phyloP scores from a whole-genome alignment of 2,113 vertebrate genomes.

The Heterotis niloticus region DNA sequence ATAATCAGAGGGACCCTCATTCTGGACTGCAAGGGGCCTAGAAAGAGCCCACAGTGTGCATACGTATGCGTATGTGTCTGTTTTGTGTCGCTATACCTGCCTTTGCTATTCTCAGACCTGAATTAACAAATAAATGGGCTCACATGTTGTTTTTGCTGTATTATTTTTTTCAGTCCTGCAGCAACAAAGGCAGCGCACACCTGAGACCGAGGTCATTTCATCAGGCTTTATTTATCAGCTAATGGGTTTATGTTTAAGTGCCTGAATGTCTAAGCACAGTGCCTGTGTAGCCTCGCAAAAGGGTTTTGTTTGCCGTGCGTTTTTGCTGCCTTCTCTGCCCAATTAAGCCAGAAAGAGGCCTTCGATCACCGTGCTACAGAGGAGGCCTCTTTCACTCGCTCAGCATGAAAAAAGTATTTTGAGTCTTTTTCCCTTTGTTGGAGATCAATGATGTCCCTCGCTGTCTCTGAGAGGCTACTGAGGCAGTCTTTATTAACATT shows the following conservation, averaged over 20 bases:
- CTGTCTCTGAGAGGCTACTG: neutral
- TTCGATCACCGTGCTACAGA: neutral
- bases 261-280: constrained; percentile 18
- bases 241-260: neutral
- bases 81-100: neutral
- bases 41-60: too few relatives aligned
- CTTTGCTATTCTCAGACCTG: too few relatives aligned
- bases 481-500: constrained; percentile 13
- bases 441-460: constrained; percentile 20
- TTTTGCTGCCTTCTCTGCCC: constrained; percentile 4
- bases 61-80: too few relatives aligned
- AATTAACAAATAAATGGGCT: too few relatives aligned
- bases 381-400: constrained; percentile 13
- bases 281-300: constrained; percentile 18
- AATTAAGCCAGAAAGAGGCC: constrained; percentile 22
- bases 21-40: too few relatives aligned
- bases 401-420: constrained; percentile 9
- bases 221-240: constrained; percentile 26
- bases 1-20: too few relatives aligned
- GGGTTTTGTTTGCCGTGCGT: neutral
- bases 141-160: neutral
- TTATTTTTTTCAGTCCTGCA: neutral
- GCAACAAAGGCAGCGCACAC: neutral
- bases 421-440: constrained; percentile 14
- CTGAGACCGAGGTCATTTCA: neutral